Conservation (phyloP, 2,113 vertebrate species). For the Suricata suricatta region DNA sequence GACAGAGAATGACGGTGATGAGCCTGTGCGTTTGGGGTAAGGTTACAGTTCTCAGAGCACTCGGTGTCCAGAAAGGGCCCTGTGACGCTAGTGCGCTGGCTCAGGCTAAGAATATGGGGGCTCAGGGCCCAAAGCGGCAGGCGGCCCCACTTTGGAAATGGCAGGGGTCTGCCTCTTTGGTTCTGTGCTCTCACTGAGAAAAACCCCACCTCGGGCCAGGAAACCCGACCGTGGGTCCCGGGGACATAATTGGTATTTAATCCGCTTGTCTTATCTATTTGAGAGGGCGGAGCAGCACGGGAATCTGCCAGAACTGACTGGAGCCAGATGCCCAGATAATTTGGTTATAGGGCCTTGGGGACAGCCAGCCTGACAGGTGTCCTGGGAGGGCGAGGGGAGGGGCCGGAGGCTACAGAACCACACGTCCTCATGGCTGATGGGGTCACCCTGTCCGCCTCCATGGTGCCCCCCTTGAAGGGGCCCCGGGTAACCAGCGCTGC, state of each 20-base stretch:
- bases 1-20: not conserved
- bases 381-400: not conserved
- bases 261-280: not conserved
- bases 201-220: not conserved
- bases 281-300: not conserved
- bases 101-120: not conserved
- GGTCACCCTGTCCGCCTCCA: not conserved
- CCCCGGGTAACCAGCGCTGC: accelerated
- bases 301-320: not conserved
- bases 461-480: not conserved
- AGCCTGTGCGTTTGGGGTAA: not conserved
- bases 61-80: not conserved
- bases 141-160: not conserved
- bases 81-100: accelerated
- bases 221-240: not conserved
- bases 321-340: constrained; percentile 31
- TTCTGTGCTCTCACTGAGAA: not conserved
- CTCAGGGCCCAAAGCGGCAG: not conserved
- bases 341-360: not conserved
- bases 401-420: not conserved
- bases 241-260: not conserved
- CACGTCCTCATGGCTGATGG: accelerated
- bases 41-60: not conserved
- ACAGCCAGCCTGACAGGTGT: not conserved
- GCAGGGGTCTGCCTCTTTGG: not conserved